Evolutionary conservation across 2,888 invertebrate species (phyloP).

Genomic region (Bimastos eiseni): DNA sequence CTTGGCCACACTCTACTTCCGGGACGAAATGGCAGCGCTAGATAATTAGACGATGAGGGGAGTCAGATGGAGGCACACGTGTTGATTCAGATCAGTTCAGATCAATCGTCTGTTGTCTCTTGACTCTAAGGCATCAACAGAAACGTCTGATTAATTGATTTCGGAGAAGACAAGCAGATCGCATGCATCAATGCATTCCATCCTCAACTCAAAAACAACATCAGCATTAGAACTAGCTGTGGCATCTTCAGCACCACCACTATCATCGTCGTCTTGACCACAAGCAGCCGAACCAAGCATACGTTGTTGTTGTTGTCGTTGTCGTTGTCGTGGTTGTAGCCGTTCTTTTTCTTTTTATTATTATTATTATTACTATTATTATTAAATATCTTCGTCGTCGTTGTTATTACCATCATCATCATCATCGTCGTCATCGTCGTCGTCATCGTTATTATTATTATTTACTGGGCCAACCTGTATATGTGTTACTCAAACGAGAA

Average conservation of each 20-base stretch:
- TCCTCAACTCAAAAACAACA: too few species aligned
- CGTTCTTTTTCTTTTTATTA: not conserved
- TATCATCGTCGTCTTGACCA: not conserved
- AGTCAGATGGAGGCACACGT: not conserved
- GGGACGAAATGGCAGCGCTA: not conserved
- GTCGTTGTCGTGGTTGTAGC: not conserved
- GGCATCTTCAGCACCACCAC: not conserved
- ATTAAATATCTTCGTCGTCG: not conserved
- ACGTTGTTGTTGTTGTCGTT: not conserved
- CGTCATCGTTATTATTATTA: too few species aligned
- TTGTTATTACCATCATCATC: not conserved
- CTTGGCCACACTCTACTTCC: not conserved
- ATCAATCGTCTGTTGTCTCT: not conserved
- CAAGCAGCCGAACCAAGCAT: too few species aligned
- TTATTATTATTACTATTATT: conserved; percentile 8
- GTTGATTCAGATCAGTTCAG: not conserved
- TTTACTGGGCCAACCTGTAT: too few species aligned
- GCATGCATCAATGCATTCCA: not conserved
- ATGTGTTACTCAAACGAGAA: too few species aligned
- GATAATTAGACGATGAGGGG: not conserved
- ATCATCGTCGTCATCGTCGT: too few species aligned
- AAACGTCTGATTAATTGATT: not conserved
- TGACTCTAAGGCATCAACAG: not conserved
- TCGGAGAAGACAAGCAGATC: not conserved
- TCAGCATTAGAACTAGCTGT: too few species aligned